Base-by-base conservation (phyloP, 2,113 vertebrate genomes). In the Lepus americanus region DNA sequence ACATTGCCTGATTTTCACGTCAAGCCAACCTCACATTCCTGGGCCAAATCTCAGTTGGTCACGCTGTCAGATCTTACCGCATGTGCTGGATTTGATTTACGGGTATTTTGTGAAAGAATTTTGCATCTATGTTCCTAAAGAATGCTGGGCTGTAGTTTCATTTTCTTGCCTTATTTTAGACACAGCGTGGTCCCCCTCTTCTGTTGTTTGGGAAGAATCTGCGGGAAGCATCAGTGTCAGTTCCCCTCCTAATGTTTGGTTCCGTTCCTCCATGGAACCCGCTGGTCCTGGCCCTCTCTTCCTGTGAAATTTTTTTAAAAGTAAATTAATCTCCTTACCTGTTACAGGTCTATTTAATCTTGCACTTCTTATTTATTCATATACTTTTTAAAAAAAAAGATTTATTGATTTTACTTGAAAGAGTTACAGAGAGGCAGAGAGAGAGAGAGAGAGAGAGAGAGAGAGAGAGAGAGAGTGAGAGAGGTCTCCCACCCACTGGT, bases 121-220 rank as follows among this genome's bases (percentile, higher is more conserved):
- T 87, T 29, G 10, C 59, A 49, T 33, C 80, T 16, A 1, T 69
- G 1, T 63, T 84, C 17, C 25, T 39, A 33, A 36, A 49, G 27
- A 9, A 17, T 63, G 3, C 53, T 78, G 67, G 33, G 22, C 17
- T 63, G 8, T 29, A 29, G 22, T 82, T 66, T 89, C 9, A 49
- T 27, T 94, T 63, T 64, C 74, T 86, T 76, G 61, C 64, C n/a
- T 81, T 73, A 49, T 84, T 66, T 92, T 89, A 27, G 63, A 59
- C 53, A 51, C 22, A 61, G 25, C 12, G 20, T 6, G 14, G 2
- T 36, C 36, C 64, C 51, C 17, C 14, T 59, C n/a, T 76, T 84
- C 44, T 51, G 2, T 20, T 33, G 92, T 95, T 92, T 59, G 17
- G 5, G 4, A 67, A 70, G 14, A 59, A 16, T 72, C 85, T 39